Evolutionary conservation across 2,888 invertebrate genomes (phyloP).

Genomic region (Drosophila greeni): DNA sequence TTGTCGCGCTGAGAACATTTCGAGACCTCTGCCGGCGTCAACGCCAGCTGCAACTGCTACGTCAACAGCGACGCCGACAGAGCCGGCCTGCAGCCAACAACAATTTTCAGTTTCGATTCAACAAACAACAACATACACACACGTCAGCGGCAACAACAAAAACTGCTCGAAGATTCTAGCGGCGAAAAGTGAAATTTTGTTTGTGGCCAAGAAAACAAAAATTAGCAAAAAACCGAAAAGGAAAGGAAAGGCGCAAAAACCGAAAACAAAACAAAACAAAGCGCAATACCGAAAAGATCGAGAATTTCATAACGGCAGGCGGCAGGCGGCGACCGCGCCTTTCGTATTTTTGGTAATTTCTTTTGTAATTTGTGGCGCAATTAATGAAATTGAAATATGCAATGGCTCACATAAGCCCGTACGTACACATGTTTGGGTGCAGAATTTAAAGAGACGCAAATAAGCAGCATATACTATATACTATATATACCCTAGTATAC

Average conservation of each 20-base stretch:
- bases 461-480: constrained; percentile 18
- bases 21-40: constrained; percentile 10
- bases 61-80: constrained; percentile 14
- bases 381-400: constrained; percentile 47
- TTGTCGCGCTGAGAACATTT: constrained; percentile 27
- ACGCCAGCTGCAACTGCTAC: constrained; percentile 16
- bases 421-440: constrained; percentile 17
- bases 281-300: constrained; percentile 13
- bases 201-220: constrained; percentile 22
- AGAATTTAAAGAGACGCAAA: constrained; percentile 47
- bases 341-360: constrained; percentile 33
- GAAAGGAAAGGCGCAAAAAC: constrained; percentile 17
- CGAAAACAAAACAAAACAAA: constrained; percentile 26
- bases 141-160: constrained; percentile 34
- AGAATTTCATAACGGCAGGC: constrained; percentile 45
- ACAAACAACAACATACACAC: constrained; percentile 32
- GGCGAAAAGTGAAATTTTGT: constrained; percentile 47
- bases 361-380: constrained; percentile 52
- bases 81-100: constrained; percentile 41
- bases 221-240: constrained; percentile 12
- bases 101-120: constrained; percentile 53
- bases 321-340: constrained; percentile 25
- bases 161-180: constrained; percentile 42
- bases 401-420: constrained; percentile 32
- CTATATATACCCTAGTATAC: constrained; percentile 12